Evolutionary conservation across 2,888 invertebrate genomes (phyloP).

Genomic region (Aporophyla lueneburgensis): DNA sequence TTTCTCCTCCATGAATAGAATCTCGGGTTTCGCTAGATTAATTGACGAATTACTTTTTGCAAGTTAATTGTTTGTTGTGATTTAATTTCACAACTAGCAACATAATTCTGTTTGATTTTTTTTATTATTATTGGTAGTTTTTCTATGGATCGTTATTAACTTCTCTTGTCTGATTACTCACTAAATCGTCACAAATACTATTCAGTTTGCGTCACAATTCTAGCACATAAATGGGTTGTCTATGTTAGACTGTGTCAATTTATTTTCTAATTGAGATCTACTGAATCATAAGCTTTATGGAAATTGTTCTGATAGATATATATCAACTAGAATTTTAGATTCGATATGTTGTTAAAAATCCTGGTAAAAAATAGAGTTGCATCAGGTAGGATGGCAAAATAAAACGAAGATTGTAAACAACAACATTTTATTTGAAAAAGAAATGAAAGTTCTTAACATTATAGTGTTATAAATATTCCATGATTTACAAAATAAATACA

Average conservation of each 20-base stretch:
- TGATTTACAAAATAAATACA: constrained; percentile 19
- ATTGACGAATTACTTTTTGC: neutral
- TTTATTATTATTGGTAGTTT: too few species aligned
- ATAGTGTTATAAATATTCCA: constrained; percentile 14
- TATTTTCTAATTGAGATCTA: constrained; percentile 15
- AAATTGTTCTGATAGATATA: constrained; percentile 9
- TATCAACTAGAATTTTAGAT: constrained; percentile 10
- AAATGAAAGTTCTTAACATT: constrained; percentile 51
- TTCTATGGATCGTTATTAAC: neutral
- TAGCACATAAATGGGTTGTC: too few species aligned
- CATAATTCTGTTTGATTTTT: neutral
- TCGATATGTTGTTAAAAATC: neutral
- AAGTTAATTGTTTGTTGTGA: neutral
- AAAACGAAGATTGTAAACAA: constrained; percentile 62
- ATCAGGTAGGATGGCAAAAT: constrained; percentile 31
- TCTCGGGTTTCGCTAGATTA: neutral
- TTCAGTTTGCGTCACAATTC: too few species aligned
- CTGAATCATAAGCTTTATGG: constrained; percentile 17
- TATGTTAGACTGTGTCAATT: neutral
- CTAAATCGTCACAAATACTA: too few species aligned
- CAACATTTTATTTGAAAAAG: constrained; percentile 69
- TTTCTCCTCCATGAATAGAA: neutral
- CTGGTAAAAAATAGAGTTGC: neutral
- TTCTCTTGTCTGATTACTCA: too few species aligned
- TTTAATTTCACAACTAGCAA: neutral